Evolutionary conservation across 2,113 vertebrate genomes (phyloP), one percentile per base, ranked within the genome.

Genomic region (Dipodomys ordii): DNA sequence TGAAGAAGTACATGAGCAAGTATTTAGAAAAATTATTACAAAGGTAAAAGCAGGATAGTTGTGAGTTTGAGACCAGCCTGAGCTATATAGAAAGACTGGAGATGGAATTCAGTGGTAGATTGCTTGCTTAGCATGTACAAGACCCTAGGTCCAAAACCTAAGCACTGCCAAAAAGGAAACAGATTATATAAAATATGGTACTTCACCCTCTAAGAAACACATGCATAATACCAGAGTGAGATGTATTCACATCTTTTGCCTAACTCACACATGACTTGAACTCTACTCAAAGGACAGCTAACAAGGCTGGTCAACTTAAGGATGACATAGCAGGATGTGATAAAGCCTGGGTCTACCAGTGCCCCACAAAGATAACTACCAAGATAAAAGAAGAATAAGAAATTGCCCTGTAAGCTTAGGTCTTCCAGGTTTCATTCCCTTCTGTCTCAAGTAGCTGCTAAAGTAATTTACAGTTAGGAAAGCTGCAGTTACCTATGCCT

Each of bases 381-480:
- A 57, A 13, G 35, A 30, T 6, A 77, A 44, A 87, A 35, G 30
- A 69, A 65, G 53, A 84, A 25, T 32, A 80, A 88, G 53, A 83
- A 74, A 67, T 2, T 5, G 16, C 49, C 64, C 35, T 71, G 53
- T 35, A 44, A 49, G 39, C 79, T 25, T 19, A 39, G 65, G 39
- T 57, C 83, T 94, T 83, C 67, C 74, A 30, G 22, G 68, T 85
- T 92, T 87, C 39, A 74, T 73, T 95, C 93, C 65, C 85, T 95
- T 92, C 82, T 82, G 65, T 90, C 81, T 72, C 86, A 93, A 91
- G 93, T 90, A 87, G 62, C 93, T 94, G 77, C 91, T 94, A 85
- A 93, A 93, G 81, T 93, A 92, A 95, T 92, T 95, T 92, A 92
- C 87, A 92, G 89, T 97, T 92, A 78, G 49, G 77, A 87, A 68